These are phyloP conservation scores for Cricetomys ansorgei DNA, from an alignment of 2,113 vertebrate species.

Conservation along the genomic window DNA sequence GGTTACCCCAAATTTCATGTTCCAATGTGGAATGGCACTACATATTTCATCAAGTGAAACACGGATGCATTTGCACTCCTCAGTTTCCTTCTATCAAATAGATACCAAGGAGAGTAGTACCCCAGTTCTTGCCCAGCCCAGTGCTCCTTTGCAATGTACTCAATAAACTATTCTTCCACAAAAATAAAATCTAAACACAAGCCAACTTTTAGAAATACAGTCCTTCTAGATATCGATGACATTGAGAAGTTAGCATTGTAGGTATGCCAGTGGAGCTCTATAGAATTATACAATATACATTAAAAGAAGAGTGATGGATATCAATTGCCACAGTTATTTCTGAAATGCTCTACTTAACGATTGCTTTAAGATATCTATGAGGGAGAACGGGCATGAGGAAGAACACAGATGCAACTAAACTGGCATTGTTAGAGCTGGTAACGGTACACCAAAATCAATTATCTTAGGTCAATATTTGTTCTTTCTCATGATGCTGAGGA, in stretches of 20 bases:
- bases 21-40: not conserved
- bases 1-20: not conserved
- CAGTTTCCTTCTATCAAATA: not conserved
- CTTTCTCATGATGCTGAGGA: not conserved
- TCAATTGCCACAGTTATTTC: not conserved
- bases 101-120: not conserved
- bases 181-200: not conserved
- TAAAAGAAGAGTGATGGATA: not conserved
- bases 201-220: not conserved
- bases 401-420: not conserved
- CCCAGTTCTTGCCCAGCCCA: not conserved
- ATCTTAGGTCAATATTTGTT: not conserved
- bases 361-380: not conserved
- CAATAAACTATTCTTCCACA: not conserved
- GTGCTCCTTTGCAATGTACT: not conserved
- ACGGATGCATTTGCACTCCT: not conserved
- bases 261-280: not conserved
- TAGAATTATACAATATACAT: too few relatives aligned
- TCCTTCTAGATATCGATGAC: not conserved
- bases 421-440: not conserved
- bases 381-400: not conserved
- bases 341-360: not conserved
- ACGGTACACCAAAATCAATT: not conserved
- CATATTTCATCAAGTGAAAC: not conserved
- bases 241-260: conserved; percentile 2